Percentiles rank a stretch among this genome's conserved stretches.
Evolutionary conservation across 2,888 invertebrate genomes (phyloP).

Genomic region (Parnassius apollo): DNA sequence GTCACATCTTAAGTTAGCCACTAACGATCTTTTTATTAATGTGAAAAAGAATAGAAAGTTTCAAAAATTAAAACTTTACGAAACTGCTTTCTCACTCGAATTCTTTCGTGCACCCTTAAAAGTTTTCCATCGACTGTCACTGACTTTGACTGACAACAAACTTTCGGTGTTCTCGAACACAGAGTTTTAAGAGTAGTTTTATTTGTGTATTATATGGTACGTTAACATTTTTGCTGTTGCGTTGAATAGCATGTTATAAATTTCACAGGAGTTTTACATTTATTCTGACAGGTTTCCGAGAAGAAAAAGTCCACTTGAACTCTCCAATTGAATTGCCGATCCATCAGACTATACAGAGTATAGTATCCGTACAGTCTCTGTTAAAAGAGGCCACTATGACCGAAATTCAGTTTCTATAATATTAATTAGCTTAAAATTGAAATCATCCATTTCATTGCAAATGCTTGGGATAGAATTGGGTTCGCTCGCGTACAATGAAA

Average conservation of each 20-base stretch:
- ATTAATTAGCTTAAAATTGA: too few relatives aligned
- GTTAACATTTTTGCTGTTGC: slow-evolving; percentile 16
- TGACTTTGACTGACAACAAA: too few relatives aligned
- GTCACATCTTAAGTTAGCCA: background rate
- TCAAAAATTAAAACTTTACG: slow-evolving; percentile 43
- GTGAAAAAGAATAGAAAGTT: slow-evolving; percentile 31
- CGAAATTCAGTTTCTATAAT: too few relatives aligned
- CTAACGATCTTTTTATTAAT: background rate
- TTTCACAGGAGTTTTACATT: background rate
- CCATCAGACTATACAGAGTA: too few relatives aligned
- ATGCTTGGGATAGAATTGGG: too few relatives aligned
- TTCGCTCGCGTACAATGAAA: too few relatives aligned
- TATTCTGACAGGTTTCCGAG: background rate
- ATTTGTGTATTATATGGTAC: slow-evolving; percentile 32
- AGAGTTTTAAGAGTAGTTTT: slow-evolving; percentile 28
- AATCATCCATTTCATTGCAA: too few relatives aligned
- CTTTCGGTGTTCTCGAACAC: slow-evolving; percentile 50
- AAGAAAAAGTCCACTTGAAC: too few relatives aligned
- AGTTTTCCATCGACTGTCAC: slow-evolving; percentile 64
- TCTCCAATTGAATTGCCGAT: too few relatives aligned
- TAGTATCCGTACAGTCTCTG: too few relatives aligned
- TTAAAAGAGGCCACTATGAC: too few relatives aligned
- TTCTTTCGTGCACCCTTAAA: slow-evolving; percentile 54
- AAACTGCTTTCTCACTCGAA: slow-evolving; percentile 48
- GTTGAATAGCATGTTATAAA: slow-evolving; percentile 1